Evolutionary conservation across 2,797 vertebrate species (phyloP), one percentile per base, ranked within the genome.

Genomic region (Menidia menidia): DNA sequence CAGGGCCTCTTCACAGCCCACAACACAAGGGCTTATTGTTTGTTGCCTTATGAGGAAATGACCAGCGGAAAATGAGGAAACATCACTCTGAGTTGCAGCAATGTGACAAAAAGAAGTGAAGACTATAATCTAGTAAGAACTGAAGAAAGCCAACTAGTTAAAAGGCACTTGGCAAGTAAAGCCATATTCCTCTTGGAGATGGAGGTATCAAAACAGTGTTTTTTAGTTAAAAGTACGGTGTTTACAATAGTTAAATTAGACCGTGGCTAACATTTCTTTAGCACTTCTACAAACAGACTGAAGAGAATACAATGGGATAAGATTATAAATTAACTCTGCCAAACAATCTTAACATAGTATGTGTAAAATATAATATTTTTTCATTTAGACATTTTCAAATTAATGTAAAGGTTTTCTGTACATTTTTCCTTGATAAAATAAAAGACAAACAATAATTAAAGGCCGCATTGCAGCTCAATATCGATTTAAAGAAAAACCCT

Each of bases 121-220:
- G 50, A 53, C 32, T 72, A 64, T 76, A 67, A 81, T 75, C 41
- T 52, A 61, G 56, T 66, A 53, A 71, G 48, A 72, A 65, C 35
- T 51, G 64, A 69, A 59, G 69, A 53, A 80, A 76, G 69, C 59
- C 51, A 33, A 69, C 25, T 50, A 41, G 41, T 13, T 52, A 80
- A 14, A 50, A 58, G 60, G 35, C 32, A 39, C 71, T 64, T 75
- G 57, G 50, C 32, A 60, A 47, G 44, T 57, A 47, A 63, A 42
- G 30, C 25, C n/a, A 54, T 58, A 25, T 25, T 25, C 44, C 35
- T 67, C 51, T 35, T 19, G 30, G 44, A 65, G 53, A 54, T 19
- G 31, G n/a, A 64, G 5, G 3, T 19, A 44, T 44, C 50, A 19
- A 42, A 30, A 6, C 6, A 19, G 35, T 44, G 4, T 47, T 1